phyloP scores from a whole-genome alignment of 1,140 invertebrate genomes.

The Papilio xuthus region DNA sequence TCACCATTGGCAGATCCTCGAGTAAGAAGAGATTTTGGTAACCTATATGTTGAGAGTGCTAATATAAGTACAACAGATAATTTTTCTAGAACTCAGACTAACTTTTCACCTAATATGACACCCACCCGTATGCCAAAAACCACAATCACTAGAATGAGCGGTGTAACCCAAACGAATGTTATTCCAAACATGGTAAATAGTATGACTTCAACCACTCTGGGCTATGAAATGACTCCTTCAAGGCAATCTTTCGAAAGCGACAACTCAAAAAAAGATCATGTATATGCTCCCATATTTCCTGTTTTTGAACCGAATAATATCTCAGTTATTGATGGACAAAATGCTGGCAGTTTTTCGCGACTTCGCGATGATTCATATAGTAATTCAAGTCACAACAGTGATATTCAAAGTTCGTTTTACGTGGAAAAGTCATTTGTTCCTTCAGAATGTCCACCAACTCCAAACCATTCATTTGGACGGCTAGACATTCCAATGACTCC shows the following conservation, averaged over 20 bases:
- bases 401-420: conserved; percentile 6
- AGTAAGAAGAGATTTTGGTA: conserved; percentile 54
- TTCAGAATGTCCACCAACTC: conserved; percentile 32
- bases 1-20: conserved; percentile 51
- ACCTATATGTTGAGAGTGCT: conserved; percentile 41
- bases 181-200: conserved; percentile 39
- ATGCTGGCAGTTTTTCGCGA: neutral
- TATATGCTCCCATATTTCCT: conserved; percentile 63
- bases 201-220: conserved; percentile 46
- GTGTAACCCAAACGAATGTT: conserved; percentile 12
- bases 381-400: conserved; percentile 2
- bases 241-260: conserved; percentile 59
- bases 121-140: conserved; percentile 45
- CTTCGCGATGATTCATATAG: neutral
- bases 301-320: conserved; percentile 47
- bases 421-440: conserved; percentile 30
- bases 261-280: conserved; percentile 55
- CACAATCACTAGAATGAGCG: conserved; percentile 37
- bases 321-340: conserved; percentile 33
- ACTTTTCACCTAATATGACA: conserved; percentile 46
- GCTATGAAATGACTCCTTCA: conserved; percentile 61
- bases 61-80: conserved; percentile 35
- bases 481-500: conserved; percentile 35
- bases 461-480: conserved; percentile 24
- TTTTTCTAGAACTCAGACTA: neutral